Base-by-base conservation (phyloP, 2,113 vertebrate genomes). In the Phrynocephalus versicolor region DNA sequence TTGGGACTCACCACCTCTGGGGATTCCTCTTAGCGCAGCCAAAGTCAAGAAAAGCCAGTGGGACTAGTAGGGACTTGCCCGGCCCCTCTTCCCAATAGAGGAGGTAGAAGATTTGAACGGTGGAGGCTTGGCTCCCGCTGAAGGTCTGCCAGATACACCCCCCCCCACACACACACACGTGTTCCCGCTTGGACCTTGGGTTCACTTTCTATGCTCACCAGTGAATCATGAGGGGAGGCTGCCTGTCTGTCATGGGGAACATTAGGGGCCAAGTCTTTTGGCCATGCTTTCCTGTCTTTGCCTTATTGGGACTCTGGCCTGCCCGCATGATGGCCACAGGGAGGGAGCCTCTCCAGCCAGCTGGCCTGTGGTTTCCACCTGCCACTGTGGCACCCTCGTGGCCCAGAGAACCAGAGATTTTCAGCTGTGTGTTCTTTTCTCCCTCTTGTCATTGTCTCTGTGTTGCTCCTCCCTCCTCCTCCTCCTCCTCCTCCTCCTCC, bases 401-500 rank as follows among this genome's bases (percentile, higher is more conserved):
- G 45, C 10, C 45, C 45, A 51, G 45, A 10, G 45, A 51, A 10
- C 45, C 45, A 85, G 88, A 90, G 94, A 73, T 92, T 95, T 95
- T 93, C 81, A 90, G 94, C 91, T 89, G 90, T 95, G 96, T 94
- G 94, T 89, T 94, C 93, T 94, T 85, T 93, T 89, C 95, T 94
- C 94, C 94, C 94, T 82, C n/a, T 72, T 39, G 1, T 82, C 27
- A 3, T 64, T n/a, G 64, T 37, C 57, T 62, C 16, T 67, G 94
- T 94, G 96, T 93, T 96, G 95, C 95, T 90, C 96, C 95, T 96
- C 95, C 94, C 96, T 3, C 27, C 65, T 70, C 88, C 94, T 96
- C 92, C 85, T 95, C 85, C 30, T 51, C 92, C 82, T 95, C 84
- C 27, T 60, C 67, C 3, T 57, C 65, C 80, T 70, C 89, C 94